Evolutionary conservation across 2,797 vertebrate species (phyloP), one percentile per base, ranked within the genome.

Genomic region (Telmatherina bonti): DNA sequence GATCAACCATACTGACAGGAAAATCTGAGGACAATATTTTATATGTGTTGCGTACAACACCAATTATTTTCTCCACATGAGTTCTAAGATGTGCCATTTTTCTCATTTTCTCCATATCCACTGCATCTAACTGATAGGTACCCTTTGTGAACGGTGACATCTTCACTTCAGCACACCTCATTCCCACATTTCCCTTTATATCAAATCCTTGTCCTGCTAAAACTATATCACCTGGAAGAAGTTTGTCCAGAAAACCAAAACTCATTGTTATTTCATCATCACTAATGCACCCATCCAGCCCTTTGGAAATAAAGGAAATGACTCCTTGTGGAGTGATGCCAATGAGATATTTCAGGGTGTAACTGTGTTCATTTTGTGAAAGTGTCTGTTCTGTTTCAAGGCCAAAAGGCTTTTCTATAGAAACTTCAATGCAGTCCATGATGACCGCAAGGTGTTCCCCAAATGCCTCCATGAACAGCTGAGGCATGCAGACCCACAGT

Each of bases 281-380:
- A n/a, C 36, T 54, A 6, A 13, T 38, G 38, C 15, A 3, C 29
- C 58, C 58, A 57, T n/a, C 22, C 51, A 47, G 7, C 10, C 62
- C 61, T 26, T 31, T 63, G 30, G 61, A 63, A 13, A 31, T 11
- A 30, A 63, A 52, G 30, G 47, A 63, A 51, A 52, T 52, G 18
- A 35, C 31, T 35, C 31, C 61, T 24, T 51, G 61, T 7, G 29
- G 30, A 18, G 61, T 12, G 30, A 63, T 36, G 31, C 62, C 31
- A 0, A 8, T 36, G 22, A 36, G 30, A 24, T 36, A 63, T 27
- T 63, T 52, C 8, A 51, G 4, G 0, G 8, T 51, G 7, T 13
- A 4, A 18, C 20, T 16, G 45, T 33, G 36, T 1, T n/a, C 7
- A 10, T 22, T 1, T 20, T n/a, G n/a, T 47, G 20, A 47, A 47